Base-by-base conservation (phyloP, 2,888 invertebrate genomes). In the Caenorhabditis sp. region DNA sequence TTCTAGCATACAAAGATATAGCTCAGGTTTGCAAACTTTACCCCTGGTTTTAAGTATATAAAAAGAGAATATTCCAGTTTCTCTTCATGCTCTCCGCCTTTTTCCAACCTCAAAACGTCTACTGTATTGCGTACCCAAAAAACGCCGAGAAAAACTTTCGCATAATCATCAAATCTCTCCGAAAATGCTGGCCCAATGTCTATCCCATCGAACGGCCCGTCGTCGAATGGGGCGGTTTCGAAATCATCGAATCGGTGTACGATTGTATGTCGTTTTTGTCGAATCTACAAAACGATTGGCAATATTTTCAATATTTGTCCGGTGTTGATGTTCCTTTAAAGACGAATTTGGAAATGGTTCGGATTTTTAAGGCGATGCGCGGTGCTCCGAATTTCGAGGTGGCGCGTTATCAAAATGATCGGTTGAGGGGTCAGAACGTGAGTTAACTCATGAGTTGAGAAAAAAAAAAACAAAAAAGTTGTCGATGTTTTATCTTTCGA, bases 21-120 rank as follows among this genome's bases (percentile, higher is more conserved):
- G 12, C 61, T 19, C 78, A 78, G 58, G 78, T 77, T 31, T n/a
- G n/a, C n/a, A n/a, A n/a, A n/a, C n/a, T n/a, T n/a, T n/a, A n/a
- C n/a, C n/a, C n/a, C n/a, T n/a, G n/a, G n/a, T n/a, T n/a, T n/a
- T n/a, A n/a, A n/a, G n/a, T n/a, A n/a, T n/a, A n/a, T n/a, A n/a
- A n/a, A n/a, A n/a, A n/a, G n/a, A n/a, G n/a, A n/a, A n/a, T n/a
- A n/a, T 69, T 77, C 17, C 55, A 83, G 82, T 68, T 83, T 0
- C 73, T 81, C 12, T 80, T 79, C 51, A 66, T 82, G 70, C 66
- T 84, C 14, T 77, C 78, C 37, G 66, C 83, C 31, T 62, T 84
- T 37, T 84, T 84, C 51, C 83, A 83, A 5, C 84, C 84, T 2
- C 84, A 84, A 66, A 84, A 84, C 62, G 78, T 74, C 24, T 84